Evolutionary conservation across 64 coral and sea anemone genomes (phyloP).

Genomic region (Platygyra sinensis): DNA sequence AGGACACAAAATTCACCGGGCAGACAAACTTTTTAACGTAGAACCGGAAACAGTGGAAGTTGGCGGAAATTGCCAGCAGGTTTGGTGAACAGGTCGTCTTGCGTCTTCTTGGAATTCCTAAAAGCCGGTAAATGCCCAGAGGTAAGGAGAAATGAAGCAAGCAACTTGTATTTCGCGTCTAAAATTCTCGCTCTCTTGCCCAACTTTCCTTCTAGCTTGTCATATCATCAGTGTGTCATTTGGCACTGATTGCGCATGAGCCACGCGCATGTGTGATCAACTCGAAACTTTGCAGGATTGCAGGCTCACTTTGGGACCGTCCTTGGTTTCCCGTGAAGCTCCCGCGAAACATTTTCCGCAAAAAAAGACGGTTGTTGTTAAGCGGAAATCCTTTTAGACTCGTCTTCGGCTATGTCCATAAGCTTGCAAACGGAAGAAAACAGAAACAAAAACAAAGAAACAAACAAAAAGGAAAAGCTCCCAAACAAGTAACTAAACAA

Average conservation of each 20-base stretch:
- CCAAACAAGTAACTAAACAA: too few relatives aligned
- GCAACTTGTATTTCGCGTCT: neutral
- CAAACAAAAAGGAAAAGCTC: too few relatives aligned
- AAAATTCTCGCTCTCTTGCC: slow-evolving; percentile 9
- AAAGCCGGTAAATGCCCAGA: neutral
- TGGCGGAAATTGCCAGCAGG: slow-evolving; percentile 11
- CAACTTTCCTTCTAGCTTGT: slow-evolving; percentile 43
- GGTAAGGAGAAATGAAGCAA: slow-evolving; percentile 10
- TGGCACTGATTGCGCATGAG: slow-evolving; percentile 8
- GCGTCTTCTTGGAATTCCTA: neutral
- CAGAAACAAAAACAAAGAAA: too few relatives aligned
- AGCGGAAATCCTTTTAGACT: too few relatives aligned
- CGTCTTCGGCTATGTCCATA: too few relatives aligned
- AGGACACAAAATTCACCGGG: neutral
- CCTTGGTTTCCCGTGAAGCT: neutral
- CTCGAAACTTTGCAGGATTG: neutral
- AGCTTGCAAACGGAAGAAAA: too few relatives aligned
- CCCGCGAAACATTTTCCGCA: neutral
- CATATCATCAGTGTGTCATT: slow-evolving; percentile 50
- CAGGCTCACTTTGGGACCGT: neutral
- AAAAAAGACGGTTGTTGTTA: too few relatives aligned
- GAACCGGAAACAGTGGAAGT: slow-evolving; percentile 29
- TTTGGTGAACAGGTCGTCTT: neutral
- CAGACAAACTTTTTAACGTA: neutral
- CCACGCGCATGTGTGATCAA: neutral